Percentiles rank a stretch among this genome's conserved stretches.
Evolutionary conservation across 2,113 vertebrate species (phyloP).

Genomic region (Colossoma macropomum): DNA sequence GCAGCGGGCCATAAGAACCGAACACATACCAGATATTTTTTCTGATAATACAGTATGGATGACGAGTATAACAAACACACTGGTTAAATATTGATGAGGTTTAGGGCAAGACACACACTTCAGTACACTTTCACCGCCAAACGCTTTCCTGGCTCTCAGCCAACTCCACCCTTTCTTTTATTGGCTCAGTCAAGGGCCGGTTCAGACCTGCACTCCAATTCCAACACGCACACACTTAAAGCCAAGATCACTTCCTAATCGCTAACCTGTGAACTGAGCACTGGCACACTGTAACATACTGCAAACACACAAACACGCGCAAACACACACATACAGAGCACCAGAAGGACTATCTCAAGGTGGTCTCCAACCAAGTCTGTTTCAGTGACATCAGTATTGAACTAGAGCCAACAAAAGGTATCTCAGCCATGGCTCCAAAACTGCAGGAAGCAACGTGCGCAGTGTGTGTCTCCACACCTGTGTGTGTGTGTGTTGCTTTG

Average conservation of each 20-base stretch:
- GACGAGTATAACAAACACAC: background rate
- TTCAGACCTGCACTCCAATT: constrained; percentile 26
- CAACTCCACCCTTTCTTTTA: constrained; percentile 65
- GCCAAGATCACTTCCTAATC: background rate
- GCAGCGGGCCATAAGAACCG: background rate
- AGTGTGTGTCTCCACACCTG: background rate
- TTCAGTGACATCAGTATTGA: constrained; percentile 36
- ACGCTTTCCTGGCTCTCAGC: constrained; percentile 58
- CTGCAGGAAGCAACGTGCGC: background rate
- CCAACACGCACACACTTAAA: constrained; percentile 4
- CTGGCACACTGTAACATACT: constrained; percentile 7
- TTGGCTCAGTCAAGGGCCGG: constrained; percentile 58
- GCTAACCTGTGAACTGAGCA: constrained; percentile 29
- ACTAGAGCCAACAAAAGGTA: background rate
- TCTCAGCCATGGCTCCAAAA: background rate
- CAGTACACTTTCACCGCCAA: constrained; percentile 65
- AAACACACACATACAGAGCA: background rate
- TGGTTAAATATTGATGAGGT: constrained; percentile 73
- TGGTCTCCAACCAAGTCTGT: constrained; percentile 21
- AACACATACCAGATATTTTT: background rate
- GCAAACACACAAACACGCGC: background rate
- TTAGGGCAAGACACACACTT: constrained; percentile 34
- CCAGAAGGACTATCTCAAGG: constrained; percentile 44
- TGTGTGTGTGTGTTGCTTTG: background rate
- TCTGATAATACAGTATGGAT: background rate